phyloP scores from a whole-genome alignment of 2,113 vertebrate genomes.

The Eretmochelys imbricata region DNA sequence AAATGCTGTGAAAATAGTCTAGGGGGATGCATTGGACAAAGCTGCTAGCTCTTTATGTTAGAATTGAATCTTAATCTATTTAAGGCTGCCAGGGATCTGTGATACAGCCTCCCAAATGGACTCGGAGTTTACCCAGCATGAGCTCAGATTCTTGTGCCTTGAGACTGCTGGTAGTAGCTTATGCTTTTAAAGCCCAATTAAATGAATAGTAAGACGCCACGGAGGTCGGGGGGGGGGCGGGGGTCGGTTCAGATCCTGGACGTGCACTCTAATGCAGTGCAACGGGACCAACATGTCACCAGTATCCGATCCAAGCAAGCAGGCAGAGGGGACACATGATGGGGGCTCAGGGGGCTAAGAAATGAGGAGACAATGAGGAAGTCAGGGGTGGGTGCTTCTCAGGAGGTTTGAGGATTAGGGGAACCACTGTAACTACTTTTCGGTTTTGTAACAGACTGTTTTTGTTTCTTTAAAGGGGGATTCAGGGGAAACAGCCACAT shows the following conservation, averaged over 20 bases:
- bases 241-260: not conserved
- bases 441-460: not conserved
- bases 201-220: not conserved
- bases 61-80: slow-evolving; percentile 15
- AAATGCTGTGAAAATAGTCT: not conserved
- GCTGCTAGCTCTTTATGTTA: not conserved
- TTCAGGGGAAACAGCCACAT: not conserved
- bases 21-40: not conserved
- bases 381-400: not conserved
- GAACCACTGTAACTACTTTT: not conserved
- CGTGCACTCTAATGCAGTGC: not conserved
- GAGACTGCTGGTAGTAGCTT: not conserved
- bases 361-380: fast-evolving
- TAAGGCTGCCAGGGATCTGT: slow-evolving; percentile 27
- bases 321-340: not conserved
- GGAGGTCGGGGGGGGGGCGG: not conserved
- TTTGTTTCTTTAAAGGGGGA: not conserved
- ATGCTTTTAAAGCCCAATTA: not conserved
- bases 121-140: not conserved
- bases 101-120: not conserved
- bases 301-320: not conserved
- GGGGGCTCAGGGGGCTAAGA: not conserved
- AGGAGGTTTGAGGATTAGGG: not conserved
- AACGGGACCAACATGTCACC: not conserved
- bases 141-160: not conserved